Percentiles rank a stretch among this genome's conserved stretches.
phyloP scores from a whole-genome alignment of 2,797 vertebrate genomes.

The Peromyscus nudipes region DNA sequence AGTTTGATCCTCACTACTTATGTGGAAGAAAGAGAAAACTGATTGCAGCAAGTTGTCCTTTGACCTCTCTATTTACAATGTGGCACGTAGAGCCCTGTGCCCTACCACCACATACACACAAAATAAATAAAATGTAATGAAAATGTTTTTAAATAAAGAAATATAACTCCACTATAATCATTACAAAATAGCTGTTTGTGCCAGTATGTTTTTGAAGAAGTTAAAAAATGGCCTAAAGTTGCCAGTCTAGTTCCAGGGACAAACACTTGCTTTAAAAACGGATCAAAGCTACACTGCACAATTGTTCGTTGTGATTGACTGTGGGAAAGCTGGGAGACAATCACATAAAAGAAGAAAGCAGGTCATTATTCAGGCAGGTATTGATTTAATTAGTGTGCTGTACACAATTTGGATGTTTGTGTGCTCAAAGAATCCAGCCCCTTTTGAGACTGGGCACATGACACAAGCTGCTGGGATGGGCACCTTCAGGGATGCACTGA shows the following conservation, averaged over 20 bases:
- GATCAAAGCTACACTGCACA: neutral
- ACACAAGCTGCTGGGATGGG: accelerated
- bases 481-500: neutral
- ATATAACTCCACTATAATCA: constrained; percentile 33
- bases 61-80: neutral
- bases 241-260: neutral
- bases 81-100: neutral
- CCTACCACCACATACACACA: neutral
- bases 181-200: constrained; percentile 19
- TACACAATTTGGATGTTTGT: neutral
- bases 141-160: neutral
- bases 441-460: neutral
- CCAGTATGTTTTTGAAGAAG: neutral
- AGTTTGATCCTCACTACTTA: neutral
- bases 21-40: too few species aligned
- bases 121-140: neutral
- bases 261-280: constrained; percentile 3
- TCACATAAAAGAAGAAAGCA: constrained; percentile 18
- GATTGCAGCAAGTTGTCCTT: neutral
- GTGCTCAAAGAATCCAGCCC: neutral
- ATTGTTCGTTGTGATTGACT: neutral
- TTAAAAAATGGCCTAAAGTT: neutral
- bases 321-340: neutral
- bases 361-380: neutral
- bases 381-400: constrained; percentile 36